Conservation (phyloP, 2,797 vertebrate species). For the Anguilla anguilla region DNA sequence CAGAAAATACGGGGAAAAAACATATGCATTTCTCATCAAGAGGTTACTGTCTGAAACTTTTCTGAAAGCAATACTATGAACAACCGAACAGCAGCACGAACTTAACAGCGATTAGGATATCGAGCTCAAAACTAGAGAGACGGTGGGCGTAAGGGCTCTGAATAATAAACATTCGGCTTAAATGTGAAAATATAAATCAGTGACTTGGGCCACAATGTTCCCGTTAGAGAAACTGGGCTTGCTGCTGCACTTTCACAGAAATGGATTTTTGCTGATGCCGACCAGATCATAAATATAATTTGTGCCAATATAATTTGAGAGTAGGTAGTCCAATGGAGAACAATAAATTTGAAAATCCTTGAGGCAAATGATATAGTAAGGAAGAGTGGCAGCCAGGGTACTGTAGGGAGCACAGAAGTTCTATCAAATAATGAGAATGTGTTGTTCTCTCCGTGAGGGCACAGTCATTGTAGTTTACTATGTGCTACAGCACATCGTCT, state of each 20-base stretch:
- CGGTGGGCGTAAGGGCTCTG: not conserved
- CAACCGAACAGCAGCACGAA: not conserved
- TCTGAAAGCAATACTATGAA: not conserved
- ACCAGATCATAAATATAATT: constrained; percentile 11
- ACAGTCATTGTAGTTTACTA: not conserved
- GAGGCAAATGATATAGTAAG: not conserved
- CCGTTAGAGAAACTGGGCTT: not conserved
- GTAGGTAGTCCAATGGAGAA: not conserved
- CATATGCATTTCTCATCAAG: not conserved
- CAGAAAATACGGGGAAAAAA: not conserved
- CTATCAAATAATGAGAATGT: not conserved
- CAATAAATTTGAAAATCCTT: constrained; percentile 5
- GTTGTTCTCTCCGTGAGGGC: not conserved
- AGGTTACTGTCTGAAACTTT: not conserved
- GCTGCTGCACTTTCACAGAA: not conserved
- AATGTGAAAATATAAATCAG: constrained; percentile 5
- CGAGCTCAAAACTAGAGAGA: not conserved
- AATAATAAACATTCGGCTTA: not conserved
- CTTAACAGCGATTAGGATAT: not conserved
- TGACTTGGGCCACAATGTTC: not conserved
- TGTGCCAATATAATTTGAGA: not conserved
- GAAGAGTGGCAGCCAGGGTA: not conserved
- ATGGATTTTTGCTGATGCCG: not conserved
- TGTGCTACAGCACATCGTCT: not conserved
- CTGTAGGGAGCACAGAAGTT: not conserved